phyloP scores from a whole-genome alignment of 2,888 invertebrate genomes.

The Amphipyra berbera region DNA sequence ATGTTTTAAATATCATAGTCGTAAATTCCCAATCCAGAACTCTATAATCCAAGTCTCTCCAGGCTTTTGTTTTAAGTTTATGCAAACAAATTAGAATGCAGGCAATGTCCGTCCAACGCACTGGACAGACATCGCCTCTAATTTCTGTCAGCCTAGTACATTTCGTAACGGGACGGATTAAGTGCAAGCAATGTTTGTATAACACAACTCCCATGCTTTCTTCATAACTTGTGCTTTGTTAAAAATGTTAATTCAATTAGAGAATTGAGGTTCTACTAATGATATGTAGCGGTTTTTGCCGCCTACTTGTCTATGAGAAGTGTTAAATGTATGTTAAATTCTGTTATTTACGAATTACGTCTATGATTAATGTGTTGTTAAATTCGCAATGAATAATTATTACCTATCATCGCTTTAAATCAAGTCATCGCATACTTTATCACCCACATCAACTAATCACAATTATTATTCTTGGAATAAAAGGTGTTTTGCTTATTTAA shows the following conservation, averaged over 20 bases:
- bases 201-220: constrained; percentile 62
- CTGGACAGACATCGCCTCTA: constrained; percentile 60
- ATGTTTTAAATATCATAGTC: too few species aligned
- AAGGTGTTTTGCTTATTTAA: too few species aligned
- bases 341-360: constrained; percentile 29
- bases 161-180: constrained; percentile 79
- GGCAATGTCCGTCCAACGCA: constrained; percentile 58
- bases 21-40: constrained; percentile 44
- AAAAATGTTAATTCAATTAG: constrained; percentile 77
- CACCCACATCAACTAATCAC: too few species aligned
- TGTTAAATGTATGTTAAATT: constrained; percentile 32
- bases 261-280: constrained; percentile 62
- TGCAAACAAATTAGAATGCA: constrained; percentile 77
- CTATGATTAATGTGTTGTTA: constrained; percentile 33
- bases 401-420: constrained; percentile 8
- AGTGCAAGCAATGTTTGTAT: constrained; percentile 77
- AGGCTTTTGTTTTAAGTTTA: constrained; percentile 78
- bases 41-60: constrained; percentile 43
- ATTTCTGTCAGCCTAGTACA: constrained; percentile 73
- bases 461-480: too few species aligned
- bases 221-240: constrained; percentile 71
- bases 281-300: constrained; percentile 55
- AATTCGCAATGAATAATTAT: constrained; percentile 39
- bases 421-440: too few species aligned
- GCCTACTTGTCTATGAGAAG: constrained; percentile 54